Conservation (phyloP, 2,888 invertebrate genomes). For the Drosophila meridionalis region DNA sequence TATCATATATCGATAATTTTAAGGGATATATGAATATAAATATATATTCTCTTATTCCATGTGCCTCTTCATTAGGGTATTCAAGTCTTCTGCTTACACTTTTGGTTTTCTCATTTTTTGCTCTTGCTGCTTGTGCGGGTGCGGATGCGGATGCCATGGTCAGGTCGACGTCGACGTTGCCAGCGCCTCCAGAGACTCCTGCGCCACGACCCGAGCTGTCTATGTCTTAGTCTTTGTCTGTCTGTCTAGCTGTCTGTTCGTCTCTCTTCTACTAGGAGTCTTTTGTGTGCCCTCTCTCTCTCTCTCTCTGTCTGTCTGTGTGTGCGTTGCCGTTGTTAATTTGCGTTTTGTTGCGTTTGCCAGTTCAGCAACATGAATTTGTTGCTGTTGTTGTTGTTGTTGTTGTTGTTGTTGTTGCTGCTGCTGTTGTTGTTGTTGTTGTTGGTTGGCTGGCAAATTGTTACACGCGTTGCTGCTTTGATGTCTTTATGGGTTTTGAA, state of each 20-base stretch:
- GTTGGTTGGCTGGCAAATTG: conserved; percentile 76
- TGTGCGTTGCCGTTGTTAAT: conserved; percentile 73
- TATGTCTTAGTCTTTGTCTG: conserved; percentile 10
- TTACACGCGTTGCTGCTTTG: conserved; percentile 80
- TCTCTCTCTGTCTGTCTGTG: background rate
- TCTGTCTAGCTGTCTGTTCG: background rate
- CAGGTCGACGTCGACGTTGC: conserved; percentile 50
- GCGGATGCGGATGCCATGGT: conserved; percentile 31
- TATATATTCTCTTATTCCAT: too few relatives aligned
- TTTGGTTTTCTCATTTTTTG: conserved; percentile 9
- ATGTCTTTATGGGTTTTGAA: conserved; percentile 80
- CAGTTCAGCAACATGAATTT: conserved; percentile 52
- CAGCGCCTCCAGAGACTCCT: conserved; percentile 23
- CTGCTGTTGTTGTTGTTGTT: conserved; percentile 37
- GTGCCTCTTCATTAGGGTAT: conserved; percentile 34
- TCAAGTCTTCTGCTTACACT: background rate
- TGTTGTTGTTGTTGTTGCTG: conserved; percentile 43
- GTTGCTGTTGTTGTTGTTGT: conserved; percentile 45
- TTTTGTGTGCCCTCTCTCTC: conserved; percentile 8
- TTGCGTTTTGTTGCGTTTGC: conserved; percentile 79
- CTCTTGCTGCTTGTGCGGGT: conserved; percentile 53
- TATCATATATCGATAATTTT: too few relatives aligned
- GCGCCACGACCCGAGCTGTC: conserved; percentile 39
- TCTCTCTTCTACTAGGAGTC: conserved; percentile 26
- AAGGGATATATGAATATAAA: too few relatives aligned